Evolutionary conservation across 2,113 vertebrate genomes (phyloP).

Genomic region (Columbina picui): DNA sequence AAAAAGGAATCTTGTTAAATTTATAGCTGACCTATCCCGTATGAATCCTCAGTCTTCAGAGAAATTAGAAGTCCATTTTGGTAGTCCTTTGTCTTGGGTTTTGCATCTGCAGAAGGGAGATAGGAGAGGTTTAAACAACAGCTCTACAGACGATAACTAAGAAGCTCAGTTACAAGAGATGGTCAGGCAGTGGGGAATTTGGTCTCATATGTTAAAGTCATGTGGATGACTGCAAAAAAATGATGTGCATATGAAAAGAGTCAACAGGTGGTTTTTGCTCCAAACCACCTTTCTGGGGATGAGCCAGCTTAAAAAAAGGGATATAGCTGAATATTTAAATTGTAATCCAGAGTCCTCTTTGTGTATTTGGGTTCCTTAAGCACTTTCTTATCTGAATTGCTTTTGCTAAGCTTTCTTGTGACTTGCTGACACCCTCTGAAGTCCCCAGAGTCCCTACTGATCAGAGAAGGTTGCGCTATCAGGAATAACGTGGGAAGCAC

Average conservation of each 20-base stretch:
- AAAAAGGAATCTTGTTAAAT: constrained; percentile 10
- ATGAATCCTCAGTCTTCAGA: constrained; percentile 19
- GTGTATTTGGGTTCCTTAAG: neutral
- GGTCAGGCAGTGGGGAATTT: neutral
- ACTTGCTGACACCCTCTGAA: neutral
- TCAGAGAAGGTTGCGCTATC: neutral
- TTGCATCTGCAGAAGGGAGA: neutral
- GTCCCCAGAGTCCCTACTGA: neutral
- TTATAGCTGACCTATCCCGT: neutral
- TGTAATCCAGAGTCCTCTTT: neutral
- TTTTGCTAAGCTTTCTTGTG: neutral
- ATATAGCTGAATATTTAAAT: neutral
- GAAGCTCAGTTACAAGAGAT: neutral
- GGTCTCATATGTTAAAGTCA: neutral
- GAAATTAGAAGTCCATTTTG: neutral
- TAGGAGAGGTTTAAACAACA: neutral
- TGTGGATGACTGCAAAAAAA: neutral
- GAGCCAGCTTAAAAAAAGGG: neutral
- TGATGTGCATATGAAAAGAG: neutral
- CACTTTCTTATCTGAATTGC: neutral
- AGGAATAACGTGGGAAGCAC: neutral
- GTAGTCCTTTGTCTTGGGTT: neutral
- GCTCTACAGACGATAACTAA: neutral
- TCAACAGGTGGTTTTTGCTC: neutral
- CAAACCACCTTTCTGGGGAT: neutral